These are phyloP conservation scores for Noctuana brunneofusca DNA, from an alignment of 2,888 invertebrate genomes.

Conservation along the genomic window DNA sequence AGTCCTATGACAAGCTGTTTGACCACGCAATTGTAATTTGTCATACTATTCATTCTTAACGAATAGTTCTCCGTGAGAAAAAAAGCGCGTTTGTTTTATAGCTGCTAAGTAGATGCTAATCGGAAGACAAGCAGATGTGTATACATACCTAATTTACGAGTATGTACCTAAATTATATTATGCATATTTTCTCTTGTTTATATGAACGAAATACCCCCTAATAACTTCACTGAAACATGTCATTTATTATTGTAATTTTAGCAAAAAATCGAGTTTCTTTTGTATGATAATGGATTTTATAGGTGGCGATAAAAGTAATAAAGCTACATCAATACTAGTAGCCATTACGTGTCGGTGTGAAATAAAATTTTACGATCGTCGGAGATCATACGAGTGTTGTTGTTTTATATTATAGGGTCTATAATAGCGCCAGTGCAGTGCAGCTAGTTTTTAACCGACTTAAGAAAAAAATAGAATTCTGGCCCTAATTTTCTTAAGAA, in stretches of 20 bases:
- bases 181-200: too few relatives aligned
- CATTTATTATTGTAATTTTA: background rate
- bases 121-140: too few relatives aligned
- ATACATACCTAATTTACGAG: too few relatives aligned
- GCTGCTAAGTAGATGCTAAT: too few relatives aligned
- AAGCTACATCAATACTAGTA: slow-evolving; percentile 16
- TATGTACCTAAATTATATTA: too few relatives aligned
- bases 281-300: slow-evolving; percentile 18
- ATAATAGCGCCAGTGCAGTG: background rate
- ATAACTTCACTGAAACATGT: background rate
- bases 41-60: slow-evolving; percentile 25
- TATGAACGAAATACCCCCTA: too few relatives aligned
- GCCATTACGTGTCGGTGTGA: slow-evolving; percentile 13
- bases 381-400: background rate
- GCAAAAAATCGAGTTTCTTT: background rate
- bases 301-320: slow-evolving; percentile 6
- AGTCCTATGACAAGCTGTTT: slow-evolving; percentile 10
- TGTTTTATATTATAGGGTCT: background rate
- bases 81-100: too few relatives aligned
- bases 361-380: slow-evolving; percentile 13
- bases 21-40: slow-evolving; percentile 25
- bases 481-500: slow-evolving; percentile 30
- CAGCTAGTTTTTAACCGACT: too few relatives aligned
- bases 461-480: too few relatives aligned
- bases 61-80: background rate